Conservation (phyloP, 2,888 invertebrate genomes). For the Perizoma affinitatum region DNA sequence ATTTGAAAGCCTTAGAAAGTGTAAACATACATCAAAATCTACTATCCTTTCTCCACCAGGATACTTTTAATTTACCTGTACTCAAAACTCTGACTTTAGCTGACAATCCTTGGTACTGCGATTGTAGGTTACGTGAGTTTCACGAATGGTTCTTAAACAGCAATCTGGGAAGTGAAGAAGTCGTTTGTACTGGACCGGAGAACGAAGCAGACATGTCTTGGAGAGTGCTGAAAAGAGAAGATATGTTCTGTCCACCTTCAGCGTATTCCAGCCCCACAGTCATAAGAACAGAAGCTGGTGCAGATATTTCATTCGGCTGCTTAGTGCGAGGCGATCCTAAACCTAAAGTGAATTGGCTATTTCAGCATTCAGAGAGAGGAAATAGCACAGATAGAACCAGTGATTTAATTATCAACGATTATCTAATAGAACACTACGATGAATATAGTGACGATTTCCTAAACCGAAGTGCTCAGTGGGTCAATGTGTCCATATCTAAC, state of each 20-base stretch:
- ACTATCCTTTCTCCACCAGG: conserved; percentile 86
- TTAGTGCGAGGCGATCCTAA: conserved; percentile 91
- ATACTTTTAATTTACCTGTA: conserved; percentile 73
- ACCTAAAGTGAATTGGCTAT: conserved; percentile 91
- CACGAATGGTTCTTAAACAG: conserved; percentile 92
- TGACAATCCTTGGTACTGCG: conserved; percentile 95
- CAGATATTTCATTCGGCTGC: conserved; percentile 92
- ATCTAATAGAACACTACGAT: conserved; percentile 60
- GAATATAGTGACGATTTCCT: conserved; percentile 70
- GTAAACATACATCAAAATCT: conserved; percentile 92
- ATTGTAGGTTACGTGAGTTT: conserved; percentile 92
- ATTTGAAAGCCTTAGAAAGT: conserved; percentile 90
- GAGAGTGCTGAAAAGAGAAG: conserved; percentile 88
- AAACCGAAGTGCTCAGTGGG: conserved; percentile 86
- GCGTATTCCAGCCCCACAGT: conserved; percentile 85
- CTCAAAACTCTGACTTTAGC: conserved; percentile 92
- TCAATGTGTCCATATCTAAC: conserved; percentile 92
- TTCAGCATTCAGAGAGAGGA: conserved; percentile 84
- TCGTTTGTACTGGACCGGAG: conserved; percentile 88
- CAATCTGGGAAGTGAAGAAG: conserved; percentile 89
- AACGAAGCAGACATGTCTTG: conserved; percentile 87
- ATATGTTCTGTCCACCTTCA: conserved; percentile 92
- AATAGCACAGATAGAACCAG: conserved; percentile 63
- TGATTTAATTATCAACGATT: conserved; percentile 64
- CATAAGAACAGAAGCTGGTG: conserved; percentile 89